These are phyloP conservation scores for Leucopsar rothschildi DNA, from an alignment of 2,113 vertebrate species.

Conservation along the genomic window DNA sequence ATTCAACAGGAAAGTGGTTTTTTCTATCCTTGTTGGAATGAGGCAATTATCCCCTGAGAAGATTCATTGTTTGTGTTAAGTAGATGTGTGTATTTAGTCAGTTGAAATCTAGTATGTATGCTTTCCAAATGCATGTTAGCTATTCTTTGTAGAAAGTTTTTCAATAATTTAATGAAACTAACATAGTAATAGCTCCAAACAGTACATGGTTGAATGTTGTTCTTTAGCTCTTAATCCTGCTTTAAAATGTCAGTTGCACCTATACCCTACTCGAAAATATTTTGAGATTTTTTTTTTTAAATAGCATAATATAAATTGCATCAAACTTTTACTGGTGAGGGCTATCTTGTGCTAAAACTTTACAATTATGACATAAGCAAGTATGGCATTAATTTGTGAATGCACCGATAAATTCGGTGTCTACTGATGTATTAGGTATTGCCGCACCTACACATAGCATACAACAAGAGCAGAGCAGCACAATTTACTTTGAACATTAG, in stretches of 20 bases:
- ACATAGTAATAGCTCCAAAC: not conserved
- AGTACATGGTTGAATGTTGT: not conserved
- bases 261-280: not conserved
- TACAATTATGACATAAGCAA: not conserved
- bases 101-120: not conserved
- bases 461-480: not conserved
- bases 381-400: not conserved
- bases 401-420: not conserved
- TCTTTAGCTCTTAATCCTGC: not conserved
- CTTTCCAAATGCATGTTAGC: not conserved
- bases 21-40: not conserved
- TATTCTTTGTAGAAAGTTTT: not conserved
- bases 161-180: not conserved
- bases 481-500: not conserved
- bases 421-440: not conserved
- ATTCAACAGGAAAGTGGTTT: not conserved
- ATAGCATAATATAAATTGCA: not conserved
- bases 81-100: not conserved
- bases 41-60: not conserved
- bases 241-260: not conserved
- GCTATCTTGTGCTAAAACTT: not conserved
- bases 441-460: accelerated
- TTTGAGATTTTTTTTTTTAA: not conserved
- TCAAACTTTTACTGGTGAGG: not conserved
- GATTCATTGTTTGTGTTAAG: not conserved